Percentiles rank a stretch among this genome's conserved stretches.
Evolutionary conservation across 2,888 invertebrate genomes (phyloP).

Genomic region (Drosophila suboccidentalis): DNA sequence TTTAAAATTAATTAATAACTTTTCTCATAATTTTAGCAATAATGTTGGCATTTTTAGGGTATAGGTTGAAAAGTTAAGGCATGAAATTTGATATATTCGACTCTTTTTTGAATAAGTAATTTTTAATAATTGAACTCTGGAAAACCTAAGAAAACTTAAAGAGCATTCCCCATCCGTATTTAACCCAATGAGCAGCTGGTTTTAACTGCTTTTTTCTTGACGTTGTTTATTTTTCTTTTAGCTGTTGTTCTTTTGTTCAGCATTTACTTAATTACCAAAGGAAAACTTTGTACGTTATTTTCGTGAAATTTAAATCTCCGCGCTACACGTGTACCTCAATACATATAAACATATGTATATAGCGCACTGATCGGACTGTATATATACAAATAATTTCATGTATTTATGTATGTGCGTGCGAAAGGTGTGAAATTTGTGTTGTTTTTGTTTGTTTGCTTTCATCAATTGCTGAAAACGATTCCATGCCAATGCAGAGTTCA

Average conservation of each 20-base stretch:
- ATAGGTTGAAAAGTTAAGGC: no score
- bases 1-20: no score
- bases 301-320: conserved; percentile 38
- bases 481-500: conserved; percentile 40
- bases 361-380: conserved; percentile 27
- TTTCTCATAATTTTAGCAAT: no score
- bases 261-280: conserved; percentile 37
- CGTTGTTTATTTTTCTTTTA: conserved; percentile 36
- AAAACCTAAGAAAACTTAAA: neutral
- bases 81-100: no score
- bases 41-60: no score
- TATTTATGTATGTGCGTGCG: conserved; percentile 38
- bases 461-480: conserved; percentile 72
- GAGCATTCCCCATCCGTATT: conserved; percentile 4
- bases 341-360: conserved; percentile 8
- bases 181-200: neutral
- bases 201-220: conserved; percentile 22
- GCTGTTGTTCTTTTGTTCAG: conserved; percentile 30
- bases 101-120: no score
- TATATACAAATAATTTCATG: conserved; percentile 2
- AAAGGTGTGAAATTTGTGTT: conserved; percentile 67
- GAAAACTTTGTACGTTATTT: conserved; percentile 37
- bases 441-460: conserved; percentile 73
- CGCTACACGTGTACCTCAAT: conserved; percentile 15
- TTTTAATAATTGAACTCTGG: neutral